phyloP scores from a whole-genome alignment of 1,140 invertebrate genomes.

The Neodiprion lecontei region DNA sequence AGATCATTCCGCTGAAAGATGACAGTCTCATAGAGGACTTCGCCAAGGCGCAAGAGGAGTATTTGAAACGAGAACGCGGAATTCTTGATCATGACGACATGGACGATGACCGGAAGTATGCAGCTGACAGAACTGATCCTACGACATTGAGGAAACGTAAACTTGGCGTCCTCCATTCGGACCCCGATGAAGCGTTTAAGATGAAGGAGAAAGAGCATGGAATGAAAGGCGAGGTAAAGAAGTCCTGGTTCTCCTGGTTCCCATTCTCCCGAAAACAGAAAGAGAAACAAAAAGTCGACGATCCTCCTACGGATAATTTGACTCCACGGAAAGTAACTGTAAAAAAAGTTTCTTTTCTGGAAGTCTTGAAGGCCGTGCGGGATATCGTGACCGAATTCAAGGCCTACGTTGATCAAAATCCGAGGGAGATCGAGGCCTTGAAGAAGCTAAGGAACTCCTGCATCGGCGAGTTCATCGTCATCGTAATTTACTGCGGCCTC shows the following conservation, averaged over 20 bases:
- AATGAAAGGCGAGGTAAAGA: background rate
- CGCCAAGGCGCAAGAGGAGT: constrained; percentile 47
- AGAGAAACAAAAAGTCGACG: constrained; percentile 36
- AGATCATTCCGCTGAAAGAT: constrained; percentile 54
- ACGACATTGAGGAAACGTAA: constrained; percentile 37
- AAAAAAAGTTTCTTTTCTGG: constrained; percentile 19
- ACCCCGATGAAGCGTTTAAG: constrained; percentile 31
- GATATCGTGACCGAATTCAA: constrained; percentile 48
- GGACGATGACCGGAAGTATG: constrained; percentile 32
- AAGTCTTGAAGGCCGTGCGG: constrained; percentile 43
- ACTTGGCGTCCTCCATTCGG: constrained; percentile 23
- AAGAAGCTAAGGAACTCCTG: constrained; percentile 71
- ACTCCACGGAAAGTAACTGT: constrained; percentile 30
- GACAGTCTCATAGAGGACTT: constrained; percentile 52
- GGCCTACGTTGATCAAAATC: constrained; percentile 62
- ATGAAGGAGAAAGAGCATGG: constrained; percentile 13
- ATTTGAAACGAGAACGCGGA: constrained; percentile 40
- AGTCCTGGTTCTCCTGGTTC: constrained; percentile 50
- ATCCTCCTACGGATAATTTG: constrained; percentile 20
- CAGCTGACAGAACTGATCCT: constrained; percentile 33
- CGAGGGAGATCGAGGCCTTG: constrained; percentile 63
- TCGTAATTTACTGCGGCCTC: constrained; percentile 77
- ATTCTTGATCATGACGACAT: constrained; percentile 39
- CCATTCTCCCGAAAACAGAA: constrained; percentile 36
- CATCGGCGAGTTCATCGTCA: constrained; percentile 68